Evolutionary conservation across 2,888 invertebrate species (phyloP).

Genomic region (Cheilosia pagana): DNA sequence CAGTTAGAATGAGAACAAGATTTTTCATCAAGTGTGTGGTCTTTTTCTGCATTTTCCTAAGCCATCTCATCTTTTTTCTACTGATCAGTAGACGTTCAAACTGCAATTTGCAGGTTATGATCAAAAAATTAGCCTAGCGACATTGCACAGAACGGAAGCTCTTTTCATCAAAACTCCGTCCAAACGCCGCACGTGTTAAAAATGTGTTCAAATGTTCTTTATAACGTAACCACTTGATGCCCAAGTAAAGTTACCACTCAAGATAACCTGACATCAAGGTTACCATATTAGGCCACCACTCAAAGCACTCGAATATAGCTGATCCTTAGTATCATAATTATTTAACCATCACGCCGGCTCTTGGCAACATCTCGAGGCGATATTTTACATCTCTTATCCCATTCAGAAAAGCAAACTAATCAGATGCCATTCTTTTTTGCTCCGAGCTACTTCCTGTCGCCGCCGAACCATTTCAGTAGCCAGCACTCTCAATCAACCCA

Average conservation of each 20-base stretch:
- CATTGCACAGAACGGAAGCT: too few species aligned
- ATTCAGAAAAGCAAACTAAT: constrained; percentile 11
- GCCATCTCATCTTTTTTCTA: too few species aligned
- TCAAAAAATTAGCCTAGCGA: too few species aligned
- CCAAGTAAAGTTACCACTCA: not conserved
- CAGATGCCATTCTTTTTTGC: not conserved
- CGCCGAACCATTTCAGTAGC: constrained; percentile 18
- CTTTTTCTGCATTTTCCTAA: too few species aligned
- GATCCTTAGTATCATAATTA: constrained; percentile 22
- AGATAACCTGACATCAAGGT: constrained; percentile 7
- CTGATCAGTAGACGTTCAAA: too few species aligned
- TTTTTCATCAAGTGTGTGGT: too few species aligned
- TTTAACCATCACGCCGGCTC: constrained; percentile 16
- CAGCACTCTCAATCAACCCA: constrained; percentile 31
- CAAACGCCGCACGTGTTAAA: too few species aligned
- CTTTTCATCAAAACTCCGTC: too few species aligned
- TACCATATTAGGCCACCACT: constrained; percentile 7
- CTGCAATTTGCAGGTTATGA: too few species aligned
- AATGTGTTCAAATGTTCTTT: not conserved
- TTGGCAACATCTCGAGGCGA: constrained; percentile 19
- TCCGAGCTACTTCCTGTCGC: not conserved
- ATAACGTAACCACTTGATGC: not conserved
- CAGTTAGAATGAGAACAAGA: too few species aligned
- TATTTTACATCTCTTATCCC: constrained; percentile 32
- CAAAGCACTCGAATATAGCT: not conserved